Conservation (phyloP, 2,888 invertebrate species). For the Cyclophora punctaria region DNA sequence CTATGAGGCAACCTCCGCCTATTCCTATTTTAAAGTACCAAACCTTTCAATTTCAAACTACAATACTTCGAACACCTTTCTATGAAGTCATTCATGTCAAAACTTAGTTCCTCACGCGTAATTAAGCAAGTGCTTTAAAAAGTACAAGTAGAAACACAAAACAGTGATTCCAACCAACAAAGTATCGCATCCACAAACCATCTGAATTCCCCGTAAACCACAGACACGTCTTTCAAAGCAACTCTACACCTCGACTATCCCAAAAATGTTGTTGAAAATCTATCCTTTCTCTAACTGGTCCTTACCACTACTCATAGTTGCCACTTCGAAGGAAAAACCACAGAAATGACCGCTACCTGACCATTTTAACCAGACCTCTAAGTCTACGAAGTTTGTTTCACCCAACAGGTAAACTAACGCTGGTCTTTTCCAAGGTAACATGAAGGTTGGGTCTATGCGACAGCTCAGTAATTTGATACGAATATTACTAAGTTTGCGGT, state of each 20-base stretch:
- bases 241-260: slow-evolving; percentile 43
- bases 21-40: no score
- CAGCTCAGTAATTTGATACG: slow-evolving; percentile 14
- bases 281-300: slow-evolving; percentile 48
- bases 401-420: slow-evolving; percentile 5
- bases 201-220: slow-evolving; percentile 7
- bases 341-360: slow-evolving; percentile 9
- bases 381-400: background rate
- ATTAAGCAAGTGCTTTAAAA: no score
- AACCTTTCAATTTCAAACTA: no score
- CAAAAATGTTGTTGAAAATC: slow-evolving; percentile 52
- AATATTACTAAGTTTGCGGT: slow-evolving; percentile 9
- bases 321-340: slow-evolving; percentile 27
- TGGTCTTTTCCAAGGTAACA: slow-evolving; percentile 13
- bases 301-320: slow-evolving; percentile 45
- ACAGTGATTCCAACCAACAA: slow-evolving; percentile 1
- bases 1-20: no score
- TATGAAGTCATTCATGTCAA: no score
- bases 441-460: slow-evolving; percentile 19
- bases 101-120: no score
- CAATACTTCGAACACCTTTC: no score
- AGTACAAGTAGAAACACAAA: background rate
- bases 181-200: slow-evolving; percentile 9
- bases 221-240: slow-evolving; percentile 35
- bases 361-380: slow-evolving; percentile 16